Percentiles rank a stretch among this genome's conserved stretches.
phyloP scores from a whole-genome alignment of 23 tunicate species.

The Styela plicata region DNA sequence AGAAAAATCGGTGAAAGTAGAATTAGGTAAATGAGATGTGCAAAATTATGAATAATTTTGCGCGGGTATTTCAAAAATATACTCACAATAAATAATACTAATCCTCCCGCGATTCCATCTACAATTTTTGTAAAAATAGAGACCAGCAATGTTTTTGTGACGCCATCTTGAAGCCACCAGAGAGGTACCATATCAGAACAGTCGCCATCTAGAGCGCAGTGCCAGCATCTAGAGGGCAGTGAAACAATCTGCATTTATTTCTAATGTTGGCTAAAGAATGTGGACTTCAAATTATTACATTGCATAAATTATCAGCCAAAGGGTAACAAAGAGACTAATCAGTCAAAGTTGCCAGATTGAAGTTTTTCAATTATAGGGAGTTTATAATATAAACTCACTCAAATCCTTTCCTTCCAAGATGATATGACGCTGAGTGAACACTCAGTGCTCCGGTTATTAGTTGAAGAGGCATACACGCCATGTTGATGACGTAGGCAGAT shows the following conservation, averaged over 20 bases:
- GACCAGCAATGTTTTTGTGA: constrained; percentile 44
- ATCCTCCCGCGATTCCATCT: constrained; percentile 90
- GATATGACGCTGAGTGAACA: constrained; percentile 63
- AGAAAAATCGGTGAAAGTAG: too few species aligned
- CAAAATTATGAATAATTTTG: too few species aligned
- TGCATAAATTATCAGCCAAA: background rate
- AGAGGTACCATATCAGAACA: constrained; percentile 39
- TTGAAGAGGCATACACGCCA: constrained; percentile 76
- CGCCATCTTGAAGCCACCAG: constrained; percentile 44
- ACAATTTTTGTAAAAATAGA: constrained; percentile 48
- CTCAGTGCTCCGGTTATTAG: constrained; percentile 68
- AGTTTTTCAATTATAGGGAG: too few species aligned
- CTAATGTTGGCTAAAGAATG: background rate
- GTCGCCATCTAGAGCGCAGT: constrained; percentile 60
- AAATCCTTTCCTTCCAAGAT: constrained; percentile 70
- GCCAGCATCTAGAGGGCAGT: constrained; percentile 85
- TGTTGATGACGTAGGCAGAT: constrained; percentile 75
- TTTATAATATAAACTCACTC: constrained; percentile 44
- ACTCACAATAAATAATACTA: constrained; percentile 67
- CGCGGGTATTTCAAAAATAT: too few species aligned
- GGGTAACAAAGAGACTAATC: background rate
- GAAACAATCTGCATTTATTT: too few species aligned
- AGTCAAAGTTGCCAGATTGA: too few species aligned
- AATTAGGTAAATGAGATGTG: too few species aligned
- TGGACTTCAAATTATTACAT: background rate